Conservation (phyloP, 2,113 vertebrate genomes). For the Bambusicola thoracicus region DNA sequence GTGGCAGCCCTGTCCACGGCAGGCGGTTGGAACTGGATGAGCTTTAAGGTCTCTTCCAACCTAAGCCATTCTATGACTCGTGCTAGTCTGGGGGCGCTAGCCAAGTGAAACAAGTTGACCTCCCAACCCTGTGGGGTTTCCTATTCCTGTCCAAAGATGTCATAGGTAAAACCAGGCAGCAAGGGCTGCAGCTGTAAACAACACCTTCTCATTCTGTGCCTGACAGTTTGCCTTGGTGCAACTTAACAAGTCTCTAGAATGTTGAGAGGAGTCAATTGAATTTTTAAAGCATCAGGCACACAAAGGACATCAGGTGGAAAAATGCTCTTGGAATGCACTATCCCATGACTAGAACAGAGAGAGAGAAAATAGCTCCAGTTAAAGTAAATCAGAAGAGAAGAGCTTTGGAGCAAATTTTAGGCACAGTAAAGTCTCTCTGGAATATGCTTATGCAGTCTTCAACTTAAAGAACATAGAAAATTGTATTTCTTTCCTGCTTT, state of each 20-base stretch:
- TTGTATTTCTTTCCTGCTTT: background rate
- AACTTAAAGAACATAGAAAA: background rate
- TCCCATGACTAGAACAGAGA: background rate
- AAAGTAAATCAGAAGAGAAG: background rate
- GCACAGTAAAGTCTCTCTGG: background rate
- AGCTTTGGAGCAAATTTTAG: background rate
- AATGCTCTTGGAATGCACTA: background rate
- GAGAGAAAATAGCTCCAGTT: background rate
- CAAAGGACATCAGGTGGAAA: background rate
- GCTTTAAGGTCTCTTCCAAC: background rate
- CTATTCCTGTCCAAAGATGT: constrained; percentile 25
- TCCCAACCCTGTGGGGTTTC: constrained; percentile 46
- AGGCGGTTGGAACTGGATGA: background rate
- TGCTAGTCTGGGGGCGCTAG: background rate
- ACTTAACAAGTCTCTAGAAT: background rate
- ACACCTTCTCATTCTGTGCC: background rate
- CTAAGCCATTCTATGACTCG: background rate
- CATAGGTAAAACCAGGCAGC: constrained; percentile 39
- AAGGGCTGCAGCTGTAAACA: constrained; percentile 62
- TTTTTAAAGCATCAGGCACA: background rate
- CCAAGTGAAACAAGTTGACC: constrained; percentile 42
- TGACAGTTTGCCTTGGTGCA: background rate
- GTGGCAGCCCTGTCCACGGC: background rate
- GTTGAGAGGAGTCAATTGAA: background rate
- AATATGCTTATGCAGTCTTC: fast-evolving